phyloP scores from a whole-genome alignment of 2,888 invertebrate genomes.

The Polymixis lichenea region DNA sequence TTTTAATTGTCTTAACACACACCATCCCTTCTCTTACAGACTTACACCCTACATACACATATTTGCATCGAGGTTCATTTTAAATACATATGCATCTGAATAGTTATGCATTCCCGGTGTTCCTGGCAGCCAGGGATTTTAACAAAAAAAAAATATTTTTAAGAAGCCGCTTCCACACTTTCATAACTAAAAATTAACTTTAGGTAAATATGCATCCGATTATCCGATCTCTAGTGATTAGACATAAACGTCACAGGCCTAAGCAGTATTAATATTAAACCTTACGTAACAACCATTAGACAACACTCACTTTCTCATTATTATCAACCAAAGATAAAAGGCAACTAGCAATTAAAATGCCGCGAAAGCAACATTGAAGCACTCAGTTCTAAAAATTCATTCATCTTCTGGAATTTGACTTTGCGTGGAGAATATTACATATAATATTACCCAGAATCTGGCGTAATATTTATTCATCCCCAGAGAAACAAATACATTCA shows the following conservation, averaged over 20 bases:
- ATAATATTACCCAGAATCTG: neutral
- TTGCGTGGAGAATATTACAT: neutral
- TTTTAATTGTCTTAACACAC: too few species aligned
- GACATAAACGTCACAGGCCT: constrained; percentile 53
- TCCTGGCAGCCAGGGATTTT: too few species aligned
- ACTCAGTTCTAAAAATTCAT: constrained; percentile 14
- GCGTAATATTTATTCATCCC: neutral
- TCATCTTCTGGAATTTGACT: constrained; percentile 17
- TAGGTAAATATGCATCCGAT: too few species aligned
- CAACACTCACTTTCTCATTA: constrained; percentile 69
- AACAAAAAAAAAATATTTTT: too few species aligned
- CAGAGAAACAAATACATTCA: neutral
- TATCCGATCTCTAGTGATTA: constrained; percentile 13
- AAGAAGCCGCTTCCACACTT: too few species aligned
- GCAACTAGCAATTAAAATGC: constrained; percentile 59
- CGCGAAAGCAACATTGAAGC: constrained; percentile 44
- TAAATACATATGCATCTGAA: too few species aligned
- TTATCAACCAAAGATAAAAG: constrained; percentile 62
- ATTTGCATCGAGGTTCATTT: too few species aligned
- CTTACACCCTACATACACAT: too few species aligned
- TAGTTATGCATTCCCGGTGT: too few species aligned
- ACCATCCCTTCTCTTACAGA: too few species aligned
- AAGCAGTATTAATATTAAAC: constrained; percentile 52
- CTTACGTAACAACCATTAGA: constrained; percentile 68
- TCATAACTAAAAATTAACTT: too few species aligned